phyloP scores from a whole-genome alignment of 2,113 vertebrate species.

The Poecilia latipinna region DNA sequence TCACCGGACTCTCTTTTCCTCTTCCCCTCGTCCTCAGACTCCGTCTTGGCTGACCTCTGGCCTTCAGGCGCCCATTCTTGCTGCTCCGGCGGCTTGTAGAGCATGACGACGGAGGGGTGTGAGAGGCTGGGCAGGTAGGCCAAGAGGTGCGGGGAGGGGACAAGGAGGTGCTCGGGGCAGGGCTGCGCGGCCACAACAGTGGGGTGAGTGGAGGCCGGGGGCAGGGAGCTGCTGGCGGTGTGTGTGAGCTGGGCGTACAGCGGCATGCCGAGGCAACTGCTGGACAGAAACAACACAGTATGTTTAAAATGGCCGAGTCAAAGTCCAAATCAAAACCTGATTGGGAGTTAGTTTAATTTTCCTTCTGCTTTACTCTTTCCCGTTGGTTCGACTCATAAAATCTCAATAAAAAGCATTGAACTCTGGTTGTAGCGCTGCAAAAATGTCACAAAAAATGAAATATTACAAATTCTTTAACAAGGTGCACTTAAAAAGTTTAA shows the following conservation, averaged over 20 bases:
- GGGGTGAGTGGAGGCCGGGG: not conserved
- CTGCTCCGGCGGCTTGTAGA: conserved; percentile 69
- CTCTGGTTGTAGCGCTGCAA: too few species aligned
- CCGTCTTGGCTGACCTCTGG: conserved; percentile 39
- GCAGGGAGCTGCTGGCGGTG: conserved; percentile 3
- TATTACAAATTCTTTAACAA: too few species aligned
- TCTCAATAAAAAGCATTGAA: not conserved
- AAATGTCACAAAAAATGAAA: too few species aligned
- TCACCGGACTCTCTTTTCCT: conserved; percentile 45
- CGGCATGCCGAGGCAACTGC: not conserved
- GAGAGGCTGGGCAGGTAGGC: conserved; percentile 83
- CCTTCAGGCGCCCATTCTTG: conserved; percentile 5
- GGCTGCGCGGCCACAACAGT: conserved; percentile 31
- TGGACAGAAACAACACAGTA: not conserved
- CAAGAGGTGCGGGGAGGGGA: conserved; percentile 70
- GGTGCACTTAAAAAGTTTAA: too few species aligned
- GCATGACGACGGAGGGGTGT: conserved; percentile 86
- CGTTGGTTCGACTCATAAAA: too few species aligned
- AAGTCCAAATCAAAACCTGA: too few species aligned
- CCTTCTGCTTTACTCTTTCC: not conserved
- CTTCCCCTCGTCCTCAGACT: conserved; percentile 53
- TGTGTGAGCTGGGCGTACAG: not conserved
- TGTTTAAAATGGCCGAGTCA: not conserved
- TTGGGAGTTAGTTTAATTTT: too few species aligned
- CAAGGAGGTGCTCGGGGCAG: conserved; percentile 60